Percentiles rank a stretch among this genome's conserved stretches.
These are phyloP conservation scores for Indicator maculatus DNA, from an alignment of 2,113 vertebrate genomes.

Conservation along the genomic window DNA sequence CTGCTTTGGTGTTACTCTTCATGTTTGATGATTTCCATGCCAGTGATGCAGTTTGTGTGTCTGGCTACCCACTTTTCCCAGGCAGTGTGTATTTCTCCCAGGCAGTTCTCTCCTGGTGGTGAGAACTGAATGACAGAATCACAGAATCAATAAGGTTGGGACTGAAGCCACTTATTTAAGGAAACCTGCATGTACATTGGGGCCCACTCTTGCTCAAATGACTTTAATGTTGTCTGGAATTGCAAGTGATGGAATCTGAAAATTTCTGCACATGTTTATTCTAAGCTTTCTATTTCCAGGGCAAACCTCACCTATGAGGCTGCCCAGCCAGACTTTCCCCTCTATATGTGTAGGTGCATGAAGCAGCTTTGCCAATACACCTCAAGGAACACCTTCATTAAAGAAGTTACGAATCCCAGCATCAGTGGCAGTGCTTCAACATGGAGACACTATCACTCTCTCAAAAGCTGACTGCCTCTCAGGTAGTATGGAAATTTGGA, in stretches of 20 bases:
- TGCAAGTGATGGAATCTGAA: background rate
- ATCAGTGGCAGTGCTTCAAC: background rate
- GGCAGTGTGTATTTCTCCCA: fast-evolving
- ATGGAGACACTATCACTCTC: background rate
- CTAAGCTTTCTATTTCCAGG: background rate
- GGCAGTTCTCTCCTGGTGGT: background rate
- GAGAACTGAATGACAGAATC: background rate
- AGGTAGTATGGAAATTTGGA: background rate
- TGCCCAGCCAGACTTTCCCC: background rate
- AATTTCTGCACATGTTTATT: background rate
- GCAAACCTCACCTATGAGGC: background rate
- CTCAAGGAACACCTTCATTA: background rate
- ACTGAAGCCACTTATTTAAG: background rate
- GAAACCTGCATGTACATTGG: fast-evolving
- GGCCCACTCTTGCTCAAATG: background rate
- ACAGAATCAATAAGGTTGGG: too few relatives aligned
- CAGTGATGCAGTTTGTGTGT: background rate
- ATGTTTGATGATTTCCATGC: background rate
- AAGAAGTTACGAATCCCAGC: background rate
- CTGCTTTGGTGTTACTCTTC: background rate
- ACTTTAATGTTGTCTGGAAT: background rate
- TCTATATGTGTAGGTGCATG: fast-evolving
- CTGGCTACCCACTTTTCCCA: background rate
- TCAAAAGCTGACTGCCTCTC: background rate
- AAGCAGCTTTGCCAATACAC: background rate